A percentile compares a stretch with the other conserved stretches of the same genome.
Evolutionary conservation across 2,113 vertebrate species (phyloP).

Genomic region (cat (Felis catus)): F.catus_Fca126_mat1.0 CM031412.1:90568001-90568500

Average conservation of each 20-base stretch:
- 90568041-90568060: not conserved
- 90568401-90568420: not conserved
- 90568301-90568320: not conserved
- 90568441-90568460: not conserved
- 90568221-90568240: not conserved
- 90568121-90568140: not conserved
- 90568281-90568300: not conserved
- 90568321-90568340: not conserved
- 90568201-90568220: not conserved
- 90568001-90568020: not conserved
- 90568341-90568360: not conserved
- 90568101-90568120: not conserved
- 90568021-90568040: not conserved
- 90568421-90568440: not conserved
- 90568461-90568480: too few species aligned
- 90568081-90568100: slow-evolving; percentile 15
- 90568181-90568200: not conserved
- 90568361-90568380: not conserved
- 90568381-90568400: not conserved
- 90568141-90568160: not conserved
- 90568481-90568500: not conserved
- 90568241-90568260: not conserved
- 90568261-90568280: not conserved
- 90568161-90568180: not conserved
- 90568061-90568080: not conserved